Conservation (phyloP, 30 jellyfish, hydroid and myxozoan species). For the Haliclystus octoradiatus region DNA sequence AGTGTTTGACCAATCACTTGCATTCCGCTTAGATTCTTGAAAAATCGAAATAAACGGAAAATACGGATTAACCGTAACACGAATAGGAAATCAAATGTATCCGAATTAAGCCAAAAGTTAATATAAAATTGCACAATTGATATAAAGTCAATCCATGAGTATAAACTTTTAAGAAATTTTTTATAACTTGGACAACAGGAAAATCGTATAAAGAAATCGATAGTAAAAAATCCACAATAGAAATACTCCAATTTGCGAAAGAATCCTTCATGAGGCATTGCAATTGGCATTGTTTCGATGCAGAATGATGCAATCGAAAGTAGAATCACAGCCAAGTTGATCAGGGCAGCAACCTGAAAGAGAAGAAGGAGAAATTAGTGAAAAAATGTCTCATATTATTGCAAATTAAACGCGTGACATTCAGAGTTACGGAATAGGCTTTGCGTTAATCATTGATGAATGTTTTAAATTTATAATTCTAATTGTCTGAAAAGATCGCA, state of each 20-base stretch:
- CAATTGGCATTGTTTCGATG: conserved; percentile 70
- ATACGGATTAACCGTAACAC: conserved; percentile 75
- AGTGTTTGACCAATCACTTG: conserved; percentile 93
- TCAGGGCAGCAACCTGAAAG: conserved; percentile 64
- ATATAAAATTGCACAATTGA: conserved; percentile 83
- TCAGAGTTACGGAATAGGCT: too few species aligned
- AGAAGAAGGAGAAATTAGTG: too few species aligned
- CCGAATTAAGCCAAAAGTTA: conserved; percentile 52
- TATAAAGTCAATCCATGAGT: conserved; percentile 83
- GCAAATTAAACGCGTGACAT: too few species aligned
- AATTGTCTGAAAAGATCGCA: too few species aligned
- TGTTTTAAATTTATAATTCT: too few species aligned
- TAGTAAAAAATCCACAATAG: conserved; percentile 86
- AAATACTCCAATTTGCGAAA: conserved; percentile 61
- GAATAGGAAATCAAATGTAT: conserved; percentile 66
- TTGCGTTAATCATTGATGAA: too few species aligned
- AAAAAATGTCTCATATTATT: too few species aligned
- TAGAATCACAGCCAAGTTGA: conserved; percentile 56
- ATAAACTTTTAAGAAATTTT: conserved; percentile 47
- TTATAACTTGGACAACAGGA: conserved; percentile 66
- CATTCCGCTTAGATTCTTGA: conserved; percentile 94
- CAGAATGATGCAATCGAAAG: conserved; percentile 88
- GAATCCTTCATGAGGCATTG: conserved; percentile 7
- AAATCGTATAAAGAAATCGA: conserved; percentile 64
- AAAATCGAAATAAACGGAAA: conserved; percentile 87